phyloP scores from a whole-genome alignment of 23 tunicate species.

The Ciona savignyi region DNA sequence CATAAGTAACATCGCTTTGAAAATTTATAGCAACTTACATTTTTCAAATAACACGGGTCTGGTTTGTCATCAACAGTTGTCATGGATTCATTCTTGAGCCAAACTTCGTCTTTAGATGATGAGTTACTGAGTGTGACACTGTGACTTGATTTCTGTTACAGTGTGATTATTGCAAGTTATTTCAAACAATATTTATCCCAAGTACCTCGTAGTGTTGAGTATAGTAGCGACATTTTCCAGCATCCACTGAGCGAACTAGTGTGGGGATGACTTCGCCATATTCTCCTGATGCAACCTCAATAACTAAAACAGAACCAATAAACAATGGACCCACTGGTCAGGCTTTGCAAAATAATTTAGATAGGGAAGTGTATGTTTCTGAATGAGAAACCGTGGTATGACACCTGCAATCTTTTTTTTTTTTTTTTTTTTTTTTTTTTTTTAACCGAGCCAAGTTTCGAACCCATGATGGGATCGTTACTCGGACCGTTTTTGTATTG shows the following conservation, averaged over 20 bases:
- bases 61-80: not conserved
- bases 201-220: conserved; percentile 30
- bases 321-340: too few species aligned
- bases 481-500: too few species aligned
- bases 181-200: not conserved
- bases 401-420: too few species aligned
- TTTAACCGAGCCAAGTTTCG: too few species aligned
- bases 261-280: conserved; percentile 86
- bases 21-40: too few species aligned
- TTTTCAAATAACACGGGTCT: not conserved
- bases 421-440: too few species aligned
- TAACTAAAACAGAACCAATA: conserved; percentile 35
- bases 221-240: conserved; percentile 74
- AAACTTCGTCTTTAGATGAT: conserved; percentile 38
- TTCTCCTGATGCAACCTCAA: conserved; percentile 98
- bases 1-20: conserved; percentile 7
- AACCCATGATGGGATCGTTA: too few species aligned
- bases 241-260: conserved; percentile 62
- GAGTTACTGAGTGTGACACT: conserved; percentile 17
- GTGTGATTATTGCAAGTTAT: not conserved
- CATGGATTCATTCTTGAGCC: conserved; percentile 16
- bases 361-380: not conserved
- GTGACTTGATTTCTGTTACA: conserved; percentile 19
- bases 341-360: not conserved
- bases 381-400: not conserved